A percentile compares a stretch with the other conserved stretches of the same genome.
These are phyloP conservation scores for Calypte anna DNA, from an alignment of 2,113 vertebrate genomes.

Conservation along the genomic window DNA sequence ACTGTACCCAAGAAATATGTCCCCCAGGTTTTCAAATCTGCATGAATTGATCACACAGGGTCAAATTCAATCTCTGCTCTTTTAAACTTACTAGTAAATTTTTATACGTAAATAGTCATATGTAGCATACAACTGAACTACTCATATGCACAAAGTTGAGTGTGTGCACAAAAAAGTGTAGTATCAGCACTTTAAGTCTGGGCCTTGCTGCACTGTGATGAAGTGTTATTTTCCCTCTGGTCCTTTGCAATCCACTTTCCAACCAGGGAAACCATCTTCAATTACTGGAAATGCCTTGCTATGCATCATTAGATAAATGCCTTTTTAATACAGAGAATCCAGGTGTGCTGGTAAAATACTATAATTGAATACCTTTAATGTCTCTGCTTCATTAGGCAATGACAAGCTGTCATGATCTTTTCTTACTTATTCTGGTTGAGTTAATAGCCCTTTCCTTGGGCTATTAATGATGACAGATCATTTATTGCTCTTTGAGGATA, in stretches of 20 bases:
- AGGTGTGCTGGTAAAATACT: slow-evolving; percentile 44
- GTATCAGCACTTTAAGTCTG: not conserved
- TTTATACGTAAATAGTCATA: not conserved
- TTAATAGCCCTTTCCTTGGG: slow-evolving; percentile 37
- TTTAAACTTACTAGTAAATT: not conserved
- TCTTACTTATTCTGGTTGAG: slow-evolving; percentile 49
- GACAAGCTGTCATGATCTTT: slow-evolving; percentile 18
- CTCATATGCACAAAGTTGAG: not conserved
- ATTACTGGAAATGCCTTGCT: slow-evolving; percentile 27
- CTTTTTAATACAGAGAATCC: slow-evolving; percentile 71
- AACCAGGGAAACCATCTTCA: not conserved
- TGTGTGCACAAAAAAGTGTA: not conserved
- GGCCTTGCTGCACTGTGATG: not conserved
- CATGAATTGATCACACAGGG: not conserved
- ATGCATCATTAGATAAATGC: slow-evolving; percentile 58
- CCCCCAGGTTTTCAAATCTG: not conserved
- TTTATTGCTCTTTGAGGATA: slow-evolving; percentile 56
- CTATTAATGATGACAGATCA: slow-evolving; percentile 60
- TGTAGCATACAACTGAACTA: not conserved
- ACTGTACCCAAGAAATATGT: not conserved
- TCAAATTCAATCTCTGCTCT: not conserved
- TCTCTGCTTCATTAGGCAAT: slow-evolving; percentile 56
- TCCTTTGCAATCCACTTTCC: not conserved
- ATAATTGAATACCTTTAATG: slow-evolving; percentile 50
- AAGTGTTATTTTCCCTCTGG: not conserved